Evolutionary conservation across 2,888 invertebrate genomes (phyloP).

Genomic region (Stomorhina lunata): DNA sequence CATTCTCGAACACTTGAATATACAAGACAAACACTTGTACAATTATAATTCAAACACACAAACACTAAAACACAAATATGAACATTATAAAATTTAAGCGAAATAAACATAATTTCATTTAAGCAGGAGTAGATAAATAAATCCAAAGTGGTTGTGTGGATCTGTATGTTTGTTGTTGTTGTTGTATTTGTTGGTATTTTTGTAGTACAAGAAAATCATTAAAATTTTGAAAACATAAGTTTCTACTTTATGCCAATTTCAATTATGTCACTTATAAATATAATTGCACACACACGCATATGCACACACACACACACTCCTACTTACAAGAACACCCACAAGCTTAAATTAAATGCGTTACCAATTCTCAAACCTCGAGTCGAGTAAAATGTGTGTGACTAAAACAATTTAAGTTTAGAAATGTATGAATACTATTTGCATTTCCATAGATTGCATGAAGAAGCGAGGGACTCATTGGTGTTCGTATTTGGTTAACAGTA

Average conservation of each 20-base stretch:
- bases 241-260: slow-evolving; percentile 66
- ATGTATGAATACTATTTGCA: slow-evolving; percentile 47
- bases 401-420: slow-evolving; percentile 53
- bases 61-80: too few relatives aligned
- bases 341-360: background rate
- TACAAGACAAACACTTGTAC: slow-evolving; percentile 40
- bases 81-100: slow-evolving; percentile 49
- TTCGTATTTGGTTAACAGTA: background rate
- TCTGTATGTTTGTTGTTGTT: background rate
- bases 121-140: background rate
- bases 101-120: slow-evolving; percentile 36
- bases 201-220: slow-evolving; percentile 60
- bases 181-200: slow-evolving; percentile 14
- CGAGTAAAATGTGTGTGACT: slow-evolving; percentile 33
- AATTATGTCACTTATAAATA: slow-evolving; percentile 66
- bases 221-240: slow-evolving; percentile 64
- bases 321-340: background rate
- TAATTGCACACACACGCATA: slow-evolving; percentile 31
- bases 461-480: background rate
- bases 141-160: background rate
- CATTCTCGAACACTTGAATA: background rate
- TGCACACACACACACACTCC: background rate
- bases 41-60: slow-evolving; percentile 50
- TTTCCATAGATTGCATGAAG: slow-evolving; percentile 10
- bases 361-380: background rate